Evolutionary conservation across 1,140 invertebrate species (phyloP).

Genomic region (Aleiodes sp.): DNA sequence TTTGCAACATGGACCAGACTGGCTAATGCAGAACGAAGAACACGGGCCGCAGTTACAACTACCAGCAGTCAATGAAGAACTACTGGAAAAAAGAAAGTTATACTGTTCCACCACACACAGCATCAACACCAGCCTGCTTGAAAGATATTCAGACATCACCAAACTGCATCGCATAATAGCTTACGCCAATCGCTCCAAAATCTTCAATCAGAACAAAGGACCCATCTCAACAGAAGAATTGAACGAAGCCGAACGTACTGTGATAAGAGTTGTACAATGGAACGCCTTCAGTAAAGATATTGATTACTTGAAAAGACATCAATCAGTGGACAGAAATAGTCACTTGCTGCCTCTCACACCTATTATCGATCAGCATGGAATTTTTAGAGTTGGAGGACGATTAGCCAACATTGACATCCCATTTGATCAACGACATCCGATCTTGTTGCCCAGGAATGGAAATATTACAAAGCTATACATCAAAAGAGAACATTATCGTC

Average conservation of each 20-base stretch:
- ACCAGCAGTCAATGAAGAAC: not conserved
- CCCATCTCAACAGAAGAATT: slow-evolving; percentile 5
- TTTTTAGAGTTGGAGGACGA: slow-evolving; percentile 46
- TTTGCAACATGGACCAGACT: slow-evolving; percentile 38
- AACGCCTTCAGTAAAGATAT: slow-evolving; percentile 8
- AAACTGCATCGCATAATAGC: not conserved
- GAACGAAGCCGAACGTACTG: not conserved
- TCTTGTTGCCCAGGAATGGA: slow-evolving; percentile 33
- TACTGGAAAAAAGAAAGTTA: slow-evolving; percentile 3
- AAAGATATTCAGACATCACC: not conserved
- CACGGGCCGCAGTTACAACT: not conserved
- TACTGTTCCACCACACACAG: too few relatives aligned
- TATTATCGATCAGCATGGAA: slow-evolving; percentile 42
- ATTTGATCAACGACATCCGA: slow-evolving; percentile 1
- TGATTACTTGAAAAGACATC: not conserved
- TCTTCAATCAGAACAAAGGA: not conserved
- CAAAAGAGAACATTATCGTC: slow-evolving; percentile 13
- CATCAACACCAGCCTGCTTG: not conserved
- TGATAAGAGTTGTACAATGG: slow-evolving; percentile 11
- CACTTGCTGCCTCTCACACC: slow-evolving; percentile 26
- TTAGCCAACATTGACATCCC: slow-evolving; percentile 15
- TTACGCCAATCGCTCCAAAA: slow-evolving; percentile 19
- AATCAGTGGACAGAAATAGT: not conserved
- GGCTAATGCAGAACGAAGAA: slow-evolving; percentile 24
- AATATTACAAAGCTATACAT: slow-evolving; percentile 7